Percentiles rank a stretch among this genome's conserved stretches.
These are phyloP conservation scores for Alligator mississippiensis DNA, from an alignment of 2,113 vertebrate genomes.

Conservation along the genomic window DNA sequence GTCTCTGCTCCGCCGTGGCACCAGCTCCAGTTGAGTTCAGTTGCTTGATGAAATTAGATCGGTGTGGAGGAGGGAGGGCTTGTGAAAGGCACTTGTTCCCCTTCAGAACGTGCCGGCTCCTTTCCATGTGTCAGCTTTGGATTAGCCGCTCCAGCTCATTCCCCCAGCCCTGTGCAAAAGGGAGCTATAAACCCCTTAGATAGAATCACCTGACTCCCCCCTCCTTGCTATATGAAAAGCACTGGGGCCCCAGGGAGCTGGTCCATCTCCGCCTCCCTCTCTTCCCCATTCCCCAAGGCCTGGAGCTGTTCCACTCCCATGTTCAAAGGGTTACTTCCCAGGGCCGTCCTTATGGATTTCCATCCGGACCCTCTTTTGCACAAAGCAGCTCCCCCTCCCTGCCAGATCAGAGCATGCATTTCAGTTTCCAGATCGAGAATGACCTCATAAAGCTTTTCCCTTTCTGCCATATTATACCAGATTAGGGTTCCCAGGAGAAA, in stretches of 20 bases:
- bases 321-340: neutral
- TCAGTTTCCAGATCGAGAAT: neutral
- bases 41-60: neutral
- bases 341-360: neutral
- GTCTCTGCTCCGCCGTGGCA: too few species aligned
- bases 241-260: neutral
- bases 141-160: neutral
- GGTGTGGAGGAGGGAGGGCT: neutral
- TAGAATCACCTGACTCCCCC: neutral
- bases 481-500: fast-evolving
- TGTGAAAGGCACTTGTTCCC: neutral
- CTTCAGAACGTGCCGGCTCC: neutral
- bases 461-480: neutral
- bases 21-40: neutral
- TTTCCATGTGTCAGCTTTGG: neutral
- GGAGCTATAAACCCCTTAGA: neutral
- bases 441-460: neutral
- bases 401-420: neutral
- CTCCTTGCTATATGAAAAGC: neutral
- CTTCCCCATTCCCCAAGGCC: fast-evolving
- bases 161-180: neutral
- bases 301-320: neutral
- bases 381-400: neutral
- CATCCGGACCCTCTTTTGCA: neutral
- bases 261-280: neutral